phyloP scores from a whole-genome alignment of 2,888 invertebrate genomes.

The Dioctria linearis region DNA sequence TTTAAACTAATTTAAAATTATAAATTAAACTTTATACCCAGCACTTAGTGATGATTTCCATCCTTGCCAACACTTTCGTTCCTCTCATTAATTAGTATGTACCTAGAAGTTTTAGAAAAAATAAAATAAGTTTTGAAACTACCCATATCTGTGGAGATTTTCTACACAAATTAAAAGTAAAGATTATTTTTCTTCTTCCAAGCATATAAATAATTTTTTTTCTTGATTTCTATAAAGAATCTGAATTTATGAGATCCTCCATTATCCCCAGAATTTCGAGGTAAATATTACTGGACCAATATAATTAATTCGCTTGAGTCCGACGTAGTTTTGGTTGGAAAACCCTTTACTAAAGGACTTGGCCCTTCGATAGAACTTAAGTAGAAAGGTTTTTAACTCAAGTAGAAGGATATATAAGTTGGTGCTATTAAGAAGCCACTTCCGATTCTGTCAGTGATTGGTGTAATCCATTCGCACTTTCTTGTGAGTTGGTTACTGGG shows the following conservation, averaged over 20 bases:
- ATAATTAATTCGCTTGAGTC: background rate
- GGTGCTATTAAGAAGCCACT: background rate
- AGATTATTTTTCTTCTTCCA: background rate
- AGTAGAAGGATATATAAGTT: background rate
- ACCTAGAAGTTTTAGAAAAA: too few species aligned
- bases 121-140: too few species aligned
- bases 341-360: background rate
- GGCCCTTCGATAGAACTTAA: background rate
- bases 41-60: too few species aligned
- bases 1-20: too few species aligned
- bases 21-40: too few species aligned
- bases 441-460: background rate
- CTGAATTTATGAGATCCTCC: background rate
- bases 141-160: too few species aligned
- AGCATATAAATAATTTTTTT: background rate
- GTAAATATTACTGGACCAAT: background rate
- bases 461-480: background rate
- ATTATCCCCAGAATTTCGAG: background rate
- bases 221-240: too few species aligned
- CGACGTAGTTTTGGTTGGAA: background rate
- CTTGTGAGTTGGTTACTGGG: background rate
- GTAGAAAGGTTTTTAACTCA: background rate
- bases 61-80: too few species aligned
- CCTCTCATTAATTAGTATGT: too few species aligned
- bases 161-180: background rate